Conservation (phyloP, 2,797 vertebrate species). For the Pangasius larnaudii region DNA sequence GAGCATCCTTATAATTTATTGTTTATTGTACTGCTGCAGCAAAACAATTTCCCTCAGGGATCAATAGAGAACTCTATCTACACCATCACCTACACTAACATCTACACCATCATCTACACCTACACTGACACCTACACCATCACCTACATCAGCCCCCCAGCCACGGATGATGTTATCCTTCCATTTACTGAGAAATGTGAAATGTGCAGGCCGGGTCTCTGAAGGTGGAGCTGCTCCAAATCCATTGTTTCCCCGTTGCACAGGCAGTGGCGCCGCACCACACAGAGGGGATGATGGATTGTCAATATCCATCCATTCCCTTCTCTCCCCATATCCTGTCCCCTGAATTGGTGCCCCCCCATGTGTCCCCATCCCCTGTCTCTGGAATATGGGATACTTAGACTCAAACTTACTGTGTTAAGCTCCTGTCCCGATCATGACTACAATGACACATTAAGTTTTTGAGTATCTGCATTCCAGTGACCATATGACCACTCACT, state of each 20-base stretch:
- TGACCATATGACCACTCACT: constrained; percentile 25
- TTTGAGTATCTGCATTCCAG: constrained; percentile 82
- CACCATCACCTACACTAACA: neutral
- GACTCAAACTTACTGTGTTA: constrained; percentile 68
- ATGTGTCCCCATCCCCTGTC: constrained; percentile 48
- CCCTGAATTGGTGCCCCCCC: constrained; percentile 59
- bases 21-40: neutral
- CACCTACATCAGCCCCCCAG: neutral
- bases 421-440: constrained; percentile 27
- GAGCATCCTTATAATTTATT: neutral
- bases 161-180: neutral
- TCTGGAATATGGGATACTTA: constrained; percentile 80
- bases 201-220: constrained; percentile 5
- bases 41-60: neutral
- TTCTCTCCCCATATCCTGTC: constrained; percentile 56
- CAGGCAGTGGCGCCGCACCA: constrained; percentile 28
- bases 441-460: constrained; percentile 73
- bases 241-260: neutral
- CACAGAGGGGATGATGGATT: constrained; percentile 63
- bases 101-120: neutral
- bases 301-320: constrained; percentile 64
- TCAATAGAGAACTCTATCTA: neutral
- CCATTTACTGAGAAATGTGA: neutral
- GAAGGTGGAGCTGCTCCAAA: neutral
- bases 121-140: neutral